Conservation (phyloP, 64 coral and sea anemone genomes). For the Catalaphyllia jardinei region DNA sequence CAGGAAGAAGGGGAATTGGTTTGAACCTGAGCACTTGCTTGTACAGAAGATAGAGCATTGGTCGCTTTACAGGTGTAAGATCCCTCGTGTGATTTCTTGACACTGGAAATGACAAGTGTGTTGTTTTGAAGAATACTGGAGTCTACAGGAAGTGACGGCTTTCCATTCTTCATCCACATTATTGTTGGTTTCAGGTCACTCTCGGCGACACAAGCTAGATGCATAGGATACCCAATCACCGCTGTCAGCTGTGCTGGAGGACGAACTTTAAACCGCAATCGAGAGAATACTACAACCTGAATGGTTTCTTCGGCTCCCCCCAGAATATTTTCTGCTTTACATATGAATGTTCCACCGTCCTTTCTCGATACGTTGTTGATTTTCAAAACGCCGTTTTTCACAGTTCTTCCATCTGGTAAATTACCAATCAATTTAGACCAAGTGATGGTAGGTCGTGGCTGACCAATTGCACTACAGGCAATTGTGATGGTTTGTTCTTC, state of each 20-base stretch:
- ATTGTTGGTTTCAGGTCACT: slow-evolving; percentile 13
- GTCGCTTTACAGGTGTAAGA: slow-evolving; percentile 9
- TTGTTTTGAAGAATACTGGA: neutral
- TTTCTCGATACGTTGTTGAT: no score
- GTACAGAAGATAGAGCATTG: neutral
- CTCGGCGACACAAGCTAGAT: slow-evolving; percentile 26
- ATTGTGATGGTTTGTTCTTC: neutral
- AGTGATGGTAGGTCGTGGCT: slow-evolving; percentile 1
- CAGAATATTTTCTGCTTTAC: no score
- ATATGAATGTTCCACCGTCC: no score
- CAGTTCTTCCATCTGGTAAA: neutral
- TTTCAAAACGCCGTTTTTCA: no score
- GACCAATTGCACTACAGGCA: neutral
- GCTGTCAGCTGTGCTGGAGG: neutral
- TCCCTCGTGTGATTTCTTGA: slow-evolving; percentile 7
- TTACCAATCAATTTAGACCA: slow-evolving; percentile 29
- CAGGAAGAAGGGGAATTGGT: neutral
- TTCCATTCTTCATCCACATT: slow-evolving; percentile 41
- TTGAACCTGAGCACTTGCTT: neutral
- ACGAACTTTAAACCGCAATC: slow-evolving; percentile 2
- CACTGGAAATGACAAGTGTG: neutral
- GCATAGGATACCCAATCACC: neutral
- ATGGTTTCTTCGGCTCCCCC: no score
- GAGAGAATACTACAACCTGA: neutral
- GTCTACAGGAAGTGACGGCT: neutral